A percentile compares a stretch with the other conserved stretches of the same genome.
Evolutionary conservation across 1,140 invertebrate genomes (phyloP).

Genomic region (Sitophilus oryzae): DNA sequence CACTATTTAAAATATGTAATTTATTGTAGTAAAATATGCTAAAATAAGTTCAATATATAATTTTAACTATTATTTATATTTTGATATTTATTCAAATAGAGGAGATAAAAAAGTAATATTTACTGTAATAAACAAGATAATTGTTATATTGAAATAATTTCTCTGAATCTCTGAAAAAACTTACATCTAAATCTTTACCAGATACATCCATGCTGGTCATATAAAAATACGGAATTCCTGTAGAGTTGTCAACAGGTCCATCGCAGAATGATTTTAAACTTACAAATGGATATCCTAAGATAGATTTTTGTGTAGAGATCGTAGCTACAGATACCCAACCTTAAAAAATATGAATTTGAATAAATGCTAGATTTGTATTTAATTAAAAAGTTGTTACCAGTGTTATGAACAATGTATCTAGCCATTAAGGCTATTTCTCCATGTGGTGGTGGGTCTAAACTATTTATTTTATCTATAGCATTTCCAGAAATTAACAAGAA

Average conservation of each 20-base stretch:
- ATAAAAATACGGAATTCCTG: conserved; percentile 71
- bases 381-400: too few relatives aligned
- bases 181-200: conserved; percentile 63
- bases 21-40: not conserved
- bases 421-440: conserved; percentile 43
- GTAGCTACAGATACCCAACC: conserved; percentile 71
- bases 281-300: conserved; percentile 64
- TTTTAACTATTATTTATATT: too few relatives aligned
- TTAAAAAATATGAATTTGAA: conserved; percentile 40
- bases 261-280: conserved; percentile 71
- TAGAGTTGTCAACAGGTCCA: conserved; percentile 59
- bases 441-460: conserved; percentile 20
- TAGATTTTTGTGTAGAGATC: conserved; percentile 56
- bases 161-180: conserved; percentile 18
- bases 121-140: not conserved
- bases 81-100: too few relatives aligned
- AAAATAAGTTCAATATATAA: not conserved
- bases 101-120: too few relatives aligned
- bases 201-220: conserved; percentile 70
- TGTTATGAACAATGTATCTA: conserved; percentile 45
- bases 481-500: too few relatives aligned
- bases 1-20: not conserved
- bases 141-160: not conserved
- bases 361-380: too few relatives aligned
- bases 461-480: not conserved